Conservation (phyloP, 2,888 invertebrate species). For the Agrochola lota region DNA sequence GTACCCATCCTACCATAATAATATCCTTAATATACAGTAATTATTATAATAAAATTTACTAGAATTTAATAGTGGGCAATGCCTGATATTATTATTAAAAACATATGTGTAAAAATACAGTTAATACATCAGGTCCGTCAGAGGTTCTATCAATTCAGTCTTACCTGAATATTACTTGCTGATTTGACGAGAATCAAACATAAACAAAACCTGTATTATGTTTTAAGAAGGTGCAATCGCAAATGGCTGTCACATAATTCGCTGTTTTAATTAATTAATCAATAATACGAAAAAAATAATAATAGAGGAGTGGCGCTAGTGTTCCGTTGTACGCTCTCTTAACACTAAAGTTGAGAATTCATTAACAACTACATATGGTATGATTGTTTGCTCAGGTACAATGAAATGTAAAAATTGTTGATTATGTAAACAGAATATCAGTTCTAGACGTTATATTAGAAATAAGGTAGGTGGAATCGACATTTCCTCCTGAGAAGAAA, state of each 20-base stretch:
- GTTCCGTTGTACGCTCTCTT: no score
- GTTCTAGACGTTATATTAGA: no score
- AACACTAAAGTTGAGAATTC: neutral
- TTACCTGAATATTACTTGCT: neutral
- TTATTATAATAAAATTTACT: constrained; percentile 25
- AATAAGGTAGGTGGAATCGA: no score
- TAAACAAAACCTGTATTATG: neutral
- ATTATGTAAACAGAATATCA: no score
- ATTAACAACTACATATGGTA: neutral
- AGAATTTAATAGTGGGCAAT: neutral
- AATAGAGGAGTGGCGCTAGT: no score
- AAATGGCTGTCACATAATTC: no score
- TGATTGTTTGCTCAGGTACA: no score
- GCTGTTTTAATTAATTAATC: no score
- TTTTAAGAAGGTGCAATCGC: no score
- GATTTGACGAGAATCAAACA: neutral
- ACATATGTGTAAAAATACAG: neutral
- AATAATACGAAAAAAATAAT: no score
- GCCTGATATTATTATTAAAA: neutral
- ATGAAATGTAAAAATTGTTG: no score
- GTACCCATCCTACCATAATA: constrained; percentile 31
- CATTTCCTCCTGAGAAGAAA: no score
- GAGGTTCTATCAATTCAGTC: neutral
- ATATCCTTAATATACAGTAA: constrained; percentile 24
- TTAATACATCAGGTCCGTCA: neutral